Percentiles rank a stretch among this genome's conserved stretches.
Conservation (phyloP, 2,797 vertebrate species). For the Carduelis carduelis region DNA sequence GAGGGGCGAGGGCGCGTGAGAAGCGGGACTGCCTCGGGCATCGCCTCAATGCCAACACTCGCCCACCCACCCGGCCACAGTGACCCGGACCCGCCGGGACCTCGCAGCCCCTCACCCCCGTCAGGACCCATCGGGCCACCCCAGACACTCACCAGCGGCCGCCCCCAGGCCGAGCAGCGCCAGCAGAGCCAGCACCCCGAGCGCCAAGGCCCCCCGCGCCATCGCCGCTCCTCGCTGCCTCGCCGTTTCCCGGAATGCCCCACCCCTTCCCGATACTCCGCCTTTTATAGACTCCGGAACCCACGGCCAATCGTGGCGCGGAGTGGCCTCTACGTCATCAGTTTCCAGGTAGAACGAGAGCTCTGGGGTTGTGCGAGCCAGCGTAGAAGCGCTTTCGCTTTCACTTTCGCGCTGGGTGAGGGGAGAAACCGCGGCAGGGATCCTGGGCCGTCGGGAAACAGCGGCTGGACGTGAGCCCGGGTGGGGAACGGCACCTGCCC, state of each 20-base stretch:
- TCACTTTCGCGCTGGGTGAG: fast-evolving
- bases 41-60: neutral
- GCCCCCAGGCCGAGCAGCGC: neutral
- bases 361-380: neutral
- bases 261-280: fast-evolving
- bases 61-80: neutral
- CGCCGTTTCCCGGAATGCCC: neutral
- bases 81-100: neutral
- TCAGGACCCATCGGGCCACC: neutral
- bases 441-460: neutral
- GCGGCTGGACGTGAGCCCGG: neutral
- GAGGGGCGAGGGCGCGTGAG: neutral
- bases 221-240: fast-evolving
- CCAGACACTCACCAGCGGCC: neutral
- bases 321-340: fast-evolving
- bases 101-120: no score
- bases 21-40: no score
- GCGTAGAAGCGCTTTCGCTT: neutral
- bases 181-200: neutral
- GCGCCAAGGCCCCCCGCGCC: fast-evolving
- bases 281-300: fast-evolving
- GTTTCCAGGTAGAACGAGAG: neutral
- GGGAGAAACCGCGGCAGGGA: fast-evolving
- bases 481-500: neutral
- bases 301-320: neutral